Evolutionary conservation across 2,797 vertebrate genomes (phyloP).

Genomic region (Antrozous pallidus): DNA sequence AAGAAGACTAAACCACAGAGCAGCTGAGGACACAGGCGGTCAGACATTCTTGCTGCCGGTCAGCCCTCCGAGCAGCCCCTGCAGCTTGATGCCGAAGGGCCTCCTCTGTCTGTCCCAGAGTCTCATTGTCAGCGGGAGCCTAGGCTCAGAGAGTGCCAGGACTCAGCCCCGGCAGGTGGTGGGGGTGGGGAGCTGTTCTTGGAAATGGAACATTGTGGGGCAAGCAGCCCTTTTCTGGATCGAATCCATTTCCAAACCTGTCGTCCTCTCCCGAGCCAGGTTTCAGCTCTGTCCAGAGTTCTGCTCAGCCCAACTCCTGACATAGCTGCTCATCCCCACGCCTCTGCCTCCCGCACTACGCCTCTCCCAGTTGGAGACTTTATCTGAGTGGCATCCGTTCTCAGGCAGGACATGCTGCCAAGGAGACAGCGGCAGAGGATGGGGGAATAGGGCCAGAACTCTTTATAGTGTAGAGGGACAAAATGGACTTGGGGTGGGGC

Average conservation of each 20-base stretch:
- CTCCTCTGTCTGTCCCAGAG: fast-evolving
- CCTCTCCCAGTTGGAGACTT: neutral
- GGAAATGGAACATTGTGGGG: neutral
- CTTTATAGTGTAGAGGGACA: neutral
- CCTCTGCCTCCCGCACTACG: neutral
- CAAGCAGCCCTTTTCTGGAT: neutral
- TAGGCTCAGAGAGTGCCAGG: neutral
- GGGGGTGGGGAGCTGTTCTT: neutral
- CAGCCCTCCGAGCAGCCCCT: neutral
- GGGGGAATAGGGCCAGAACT: neutral
- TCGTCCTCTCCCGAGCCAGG: neutral
- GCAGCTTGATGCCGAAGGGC: neutral
- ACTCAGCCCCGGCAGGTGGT: neutral
- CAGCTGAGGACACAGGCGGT: neutral
- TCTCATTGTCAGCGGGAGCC: neutral
- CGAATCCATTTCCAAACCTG: neutral
- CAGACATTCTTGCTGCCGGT: neutral
- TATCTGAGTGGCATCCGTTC: neutral
- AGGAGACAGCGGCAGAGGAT: neutral
- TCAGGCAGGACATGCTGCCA: neutral
- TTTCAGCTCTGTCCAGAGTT: neutral
- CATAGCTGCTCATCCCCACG: fast-evolving
- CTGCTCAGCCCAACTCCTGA: neutral
- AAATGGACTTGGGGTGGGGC: neutral
- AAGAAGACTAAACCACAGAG: neutral